phyloP scores from a whole-genome alignment of 2,113 vertebrate species.

The Octodon degus region DNA sequence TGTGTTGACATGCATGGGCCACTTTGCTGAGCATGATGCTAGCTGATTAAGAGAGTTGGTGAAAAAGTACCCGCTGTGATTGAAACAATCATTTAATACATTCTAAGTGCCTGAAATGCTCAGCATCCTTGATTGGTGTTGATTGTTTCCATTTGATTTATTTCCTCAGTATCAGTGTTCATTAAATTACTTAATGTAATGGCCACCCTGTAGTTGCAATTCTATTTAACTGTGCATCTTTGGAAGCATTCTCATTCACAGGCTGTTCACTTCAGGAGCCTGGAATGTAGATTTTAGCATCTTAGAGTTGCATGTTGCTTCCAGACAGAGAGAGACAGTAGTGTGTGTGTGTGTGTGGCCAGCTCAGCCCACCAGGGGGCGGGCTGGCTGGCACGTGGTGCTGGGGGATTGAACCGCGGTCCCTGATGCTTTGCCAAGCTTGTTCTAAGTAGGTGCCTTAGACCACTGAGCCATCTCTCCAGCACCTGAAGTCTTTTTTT shows the following conservation, averaged over 20 bases:
- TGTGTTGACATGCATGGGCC: slow-evolving; percentile 7
- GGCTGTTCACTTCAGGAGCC: slow-evolving; percentile 49
- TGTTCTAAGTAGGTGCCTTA: too few species aligned
- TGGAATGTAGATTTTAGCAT: not conserved
- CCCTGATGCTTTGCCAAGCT: too few species aligned
- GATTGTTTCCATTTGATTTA: slow-evolving; percentile 87
- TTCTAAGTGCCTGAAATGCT: slow-evolving; percentile 80
- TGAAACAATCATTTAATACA: slow-evolving; percentile 83
- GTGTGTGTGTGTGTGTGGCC: too few species aligned
- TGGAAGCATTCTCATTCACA: slow-evolving; percentile 71
- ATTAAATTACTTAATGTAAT: slow-evolving; percentile 86
- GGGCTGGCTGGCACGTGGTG: too few species aligned
- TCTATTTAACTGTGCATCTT: slow-evolving; percentile 69
- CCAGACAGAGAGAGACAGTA: too few species aligned
- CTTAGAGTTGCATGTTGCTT: slow-evolving; percentile 70
- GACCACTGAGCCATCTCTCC: too few species aligned
- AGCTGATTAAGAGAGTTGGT: slow-evolving; percentile 78
- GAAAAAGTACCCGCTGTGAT: slow-evolving; percentile 78
- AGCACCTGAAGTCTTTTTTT: slow-evolving; percentile 53
- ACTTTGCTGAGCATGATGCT: slow-evolving; percentile 44
- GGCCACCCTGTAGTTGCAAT: slow-evolving; percentile 76
- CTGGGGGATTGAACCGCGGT: too few species aligned
- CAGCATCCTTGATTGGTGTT: slow-evolving; percentile 85
- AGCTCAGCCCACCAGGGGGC: too few species aligned
- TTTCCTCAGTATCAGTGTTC: slow-evolving; percentile 84